Evolutionary conservation across 2,888 invertebrate species (phyloP).

Genomic region (Colostygia pectinataria): DNA sequence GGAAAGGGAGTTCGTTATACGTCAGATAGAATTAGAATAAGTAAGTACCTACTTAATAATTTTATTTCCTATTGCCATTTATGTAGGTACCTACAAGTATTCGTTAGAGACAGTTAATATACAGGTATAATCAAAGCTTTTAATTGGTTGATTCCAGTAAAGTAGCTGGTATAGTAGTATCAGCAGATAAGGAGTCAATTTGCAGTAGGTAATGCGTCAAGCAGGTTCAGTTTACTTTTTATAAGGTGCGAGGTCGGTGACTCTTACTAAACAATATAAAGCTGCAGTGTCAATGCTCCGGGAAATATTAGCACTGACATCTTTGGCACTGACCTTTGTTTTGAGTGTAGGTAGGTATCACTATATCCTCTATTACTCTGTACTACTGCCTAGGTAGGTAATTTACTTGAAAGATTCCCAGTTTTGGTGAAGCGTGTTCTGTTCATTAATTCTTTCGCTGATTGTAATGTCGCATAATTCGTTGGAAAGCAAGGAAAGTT

Average conservation of each 20-base stretch:
- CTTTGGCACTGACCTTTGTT: conserved; percentile 43
- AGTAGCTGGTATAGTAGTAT: conserved; percentile 31
- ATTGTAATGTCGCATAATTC: too few species aligned
- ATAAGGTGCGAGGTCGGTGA: conserved; percentile 64
- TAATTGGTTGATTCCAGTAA: conserved; percentile 31
- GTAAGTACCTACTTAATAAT: too few species aligned
- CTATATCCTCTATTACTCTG: too few species aligned
- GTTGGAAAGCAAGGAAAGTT: too few species aligned
- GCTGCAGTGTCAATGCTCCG: conserved; percentile 59
- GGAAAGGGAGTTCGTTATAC: neutral
- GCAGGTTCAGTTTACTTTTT: conserved; percentile 74
- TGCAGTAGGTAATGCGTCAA: conserved; percentile 69
- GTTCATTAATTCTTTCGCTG: neutral
- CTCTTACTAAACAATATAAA: conserved; percentile 62
- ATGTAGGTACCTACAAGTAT: too few species aligned
- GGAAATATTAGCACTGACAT: conserved; percentile 46
- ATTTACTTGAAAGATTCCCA: neutral
- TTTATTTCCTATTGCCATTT: too few species aligned
- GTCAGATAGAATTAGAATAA: neutral
- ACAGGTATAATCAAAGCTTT: conserved; percentile 24
- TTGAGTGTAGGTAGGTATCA: conserved; percentile 10
- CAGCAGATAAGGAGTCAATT: conserved; percentile 73
- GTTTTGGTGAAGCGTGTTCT: neutral
- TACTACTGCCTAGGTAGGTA: too few species aligned
- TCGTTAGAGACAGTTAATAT: conserved; percentile 17